Conservation (phyloP, 1,140 invertebrate species). For the Zaprionus ghesquierei region DNA sequence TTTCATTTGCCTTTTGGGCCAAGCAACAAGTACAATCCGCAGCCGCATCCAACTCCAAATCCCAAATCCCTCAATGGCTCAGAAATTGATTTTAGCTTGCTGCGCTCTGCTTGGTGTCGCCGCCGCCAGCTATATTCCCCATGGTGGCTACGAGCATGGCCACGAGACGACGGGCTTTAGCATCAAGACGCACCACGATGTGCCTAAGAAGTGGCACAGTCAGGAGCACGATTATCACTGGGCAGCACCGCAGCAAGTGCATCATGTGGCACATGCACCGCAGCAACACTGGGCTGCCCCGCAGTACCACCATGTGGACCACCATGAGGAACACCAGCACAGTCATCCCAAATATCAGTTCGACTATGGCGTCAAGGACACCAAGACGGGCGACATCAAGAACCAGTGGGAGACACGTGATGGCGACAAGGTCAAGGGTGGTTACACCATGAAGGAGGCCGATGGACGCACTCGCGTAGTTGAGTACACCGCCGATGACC, state of each 20-base stretch:
- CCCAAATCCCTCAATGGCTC: constrained; percentile 34
- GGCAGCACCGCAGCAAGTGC: constrained; percentile 31
- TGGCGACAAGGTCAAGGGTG: constrained; percentile 86
- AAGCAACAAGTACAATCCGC: constrained; percentile 34
- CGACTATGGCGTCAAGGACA: constrained; percentile 89
- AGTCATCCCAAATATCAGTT: constrained; percentile 87
- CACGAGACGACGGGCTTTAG: constrained; percentile 51
- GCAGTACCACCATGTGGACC: constrained; percentile 31
- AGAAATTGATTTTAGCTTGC: constrained; percentile 44
- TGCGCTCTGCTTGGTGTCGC: constrained; percentile 40
- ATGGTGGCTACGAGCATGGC: constrained; percentile 36
- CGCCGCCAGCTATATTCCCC: constrained; percentile 42
- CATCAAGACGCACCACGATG: constrained; percentile 60
- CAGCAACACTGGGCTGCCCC: constrained; percentile 42
- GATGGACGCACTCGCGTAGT: constrained; percentile 85
- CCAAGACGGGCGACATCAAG: constrained; percentile 88
- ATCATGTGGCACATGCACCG: constrained; percentile 18
- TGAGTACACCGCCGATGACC: constrained; percentile 85
- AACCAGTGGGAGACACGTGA: constrained; percentile 86
- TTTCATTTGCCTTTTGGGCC: constrained; percentile 45
- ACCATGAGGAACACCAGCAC: constrained; percentile 60
- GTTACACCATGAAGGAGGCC: constrained; percentile 85
- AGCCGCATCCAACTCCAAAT: neutral
- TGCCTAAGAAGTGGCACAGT: constrained; percentile 57
- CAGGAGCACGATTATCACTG: constrained; percentile 43